Percentiles rank a stretch among this genome's conserved stretches.
Evolutionary conservation across 2,888 invertebrate species (phyloP).

Genomic region (Cerceris ruficornis): DNA sequence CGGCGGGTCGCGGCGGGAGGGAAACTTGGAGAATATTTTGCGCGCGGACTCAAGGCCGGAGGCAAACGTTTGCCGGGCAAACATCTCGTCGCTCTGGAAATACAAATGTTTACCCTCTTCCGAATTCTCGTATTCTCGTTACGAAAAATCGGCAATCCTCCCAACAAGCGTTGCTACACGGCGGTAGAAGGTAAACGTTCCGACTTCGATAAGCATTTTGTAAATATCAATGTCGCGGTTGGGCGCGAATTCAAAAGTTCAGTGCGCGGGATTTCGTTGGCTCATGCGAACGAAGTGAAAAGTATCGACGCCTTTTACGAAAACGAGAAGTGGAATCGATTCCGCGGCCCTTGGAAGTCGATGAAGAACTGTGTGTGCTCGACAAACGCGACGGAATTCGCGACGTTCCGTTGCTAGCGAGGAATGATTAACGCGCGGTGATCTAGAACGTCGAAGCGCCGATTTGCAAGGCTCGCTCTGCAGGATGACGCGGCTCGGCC

Average conservation of each 20-base stretch:
- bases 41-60: slow-evolving; percentile 1
- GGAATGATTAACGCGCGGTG: no score
- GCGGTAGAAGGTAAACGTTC: not conserved
- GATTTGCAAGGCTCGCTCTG: not conserved
- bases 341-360: no score
- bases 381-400: no score
- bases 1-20: not conserved
- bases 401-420: no score
- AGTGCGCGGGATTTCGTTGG: no score
- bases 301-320: no score
- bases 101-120: slow-evolving; percentile 7
- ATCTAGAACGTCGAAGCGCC: no score
- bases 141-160: not conserved
- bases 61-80: slow-evolving; percentile 4
- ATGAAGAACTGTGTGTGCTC: no score
- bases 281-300: no score
- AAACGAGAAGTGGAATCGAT: no score
- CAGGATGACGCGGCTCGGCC: not conserved
- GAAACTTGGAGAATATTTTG: not conserved
- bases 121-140: not conserved
- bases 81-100: not conserved
- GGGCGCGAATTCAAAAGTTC: no score
- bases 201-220: not conserved
- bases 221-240: no score
- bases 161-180: not conserved